phyloP scores from a whole-genome alignment of 1,140 invertebrate species.

The Cydia splendana region DNA sequence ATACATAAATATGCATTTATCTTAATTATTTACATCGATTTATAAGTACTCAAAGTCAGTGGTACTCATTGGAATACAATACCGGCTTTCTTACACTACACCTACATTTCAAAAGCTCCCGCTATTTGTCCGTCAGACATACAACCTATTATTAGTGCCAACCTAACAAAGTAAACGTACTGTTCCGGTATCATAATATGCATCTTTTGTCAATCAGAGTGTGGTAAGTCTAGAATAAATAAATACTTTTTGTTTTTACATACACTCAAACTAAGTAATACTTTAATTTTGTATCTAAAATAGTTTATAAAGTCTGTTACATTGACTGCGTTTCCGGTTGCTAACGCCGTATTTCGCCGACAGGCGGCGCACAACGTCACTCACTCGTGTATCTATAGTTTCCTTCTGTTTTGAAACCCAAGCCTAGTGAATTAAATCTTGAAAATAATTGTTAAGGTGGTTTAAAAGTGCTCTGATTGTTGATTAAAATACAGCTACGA shows the following conservation, averaged over 20 bases:
- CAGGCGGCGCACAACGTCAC: constrained; percentile 75
- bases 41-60: not conserved
- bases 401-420: constrained; percentile 80
- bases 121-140: constrained; percentile 15
- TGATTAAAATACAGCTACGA: constrained; percentile 73
- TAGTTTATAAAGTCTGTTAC: constrained; percentile 52
- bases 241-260: not conserved
- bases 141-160: constrained; percentile 20
- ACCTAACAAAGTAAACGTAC: not conserved
- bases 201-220: not conserved
- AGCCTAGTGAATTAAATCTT: constrained; percentile 76
- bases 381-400: constrained; percentile 79
- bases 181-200: not conserved
- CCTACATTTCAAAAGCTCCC: constrained; percentile 6
- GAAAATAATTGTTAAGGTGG: constrained; percentile 59
- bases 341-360: constrained; percentile 49
- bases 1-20: not conserved
- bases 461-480: constrained; percentile 63
- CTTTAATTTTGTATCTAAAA: constrained; percentile 11
- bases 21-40: not conserved
- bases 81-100: constrained; percentile 10
- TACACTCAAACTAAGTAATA: not conserved
- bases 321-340: constrained; percentile 56
- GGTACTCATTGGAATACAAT: constrained; percentile 2
- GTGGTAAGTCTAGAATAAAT: not conserved